A percentile compares a stretch with the other conserved stretches of the same genome.
These are phyloP conservation scores for Coregonus suidteri DNA, from an alignment of 2,797 vertebrate species.

Conservation along the genomic window DNA sequence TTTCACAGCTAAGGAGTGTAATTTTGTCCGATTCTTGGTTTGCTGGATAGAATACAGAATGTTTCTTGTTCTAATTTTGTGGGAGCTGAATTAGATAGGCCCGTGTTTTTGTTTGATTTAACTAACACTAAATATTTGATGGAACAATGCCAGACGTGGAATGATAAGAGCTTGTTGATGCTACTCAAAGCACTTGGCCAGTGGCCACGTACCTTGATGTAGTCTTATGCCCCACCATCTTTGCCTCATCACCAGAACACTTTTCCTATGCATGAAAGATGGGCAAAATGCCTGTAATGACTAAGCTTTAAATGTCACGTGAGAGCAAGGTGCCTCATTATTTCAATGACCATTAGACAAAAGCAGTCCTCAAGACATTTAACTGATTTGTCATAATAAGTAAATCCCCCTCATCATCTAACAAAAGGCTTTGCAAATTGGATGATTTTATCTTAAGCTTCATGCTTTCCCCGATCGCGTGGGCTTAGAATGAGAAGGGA, in stretches of 20 bases:
- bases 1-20: not conserved
- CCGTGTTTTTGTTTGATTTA: not conserved
- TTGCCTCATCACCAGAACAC: not conserved
- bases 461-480: conserved; percentile 36
- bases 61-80: not conserved
- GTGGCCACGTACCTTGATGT: not conserved
- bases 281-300: not conserved
- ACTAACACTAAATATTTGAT: not conserved
- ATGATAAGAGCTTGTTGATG: not conserved
- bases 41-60: not conserved
- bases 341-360: conserved; percentile 65
- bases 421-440: conserved; percentile 62
- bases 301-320: conserved; percentile 35
- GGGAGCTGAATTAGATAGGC: not conserved
- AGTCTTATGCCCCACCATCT: not conserved
- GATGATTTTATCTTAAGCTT: conserved; percentile 61
- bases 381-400: conserved; percentile 61
- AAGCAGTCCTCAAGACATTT: conserved; percentile 58
- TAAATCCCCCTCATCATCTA: conserved; percentile 63
- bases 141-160: not conserved
- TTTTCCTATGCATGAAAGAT: not conserved
- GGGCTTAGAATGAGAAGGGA: conserved; percentile 1
- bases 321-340: conserved; percentile 52
- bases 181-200: not conserved
- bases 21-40: not conserved